These are phyloP conservation scores for Tenthredo notha DNA, from an alignment of 2,888 invertebrate species.

Conservation along the genomic window DNA sequence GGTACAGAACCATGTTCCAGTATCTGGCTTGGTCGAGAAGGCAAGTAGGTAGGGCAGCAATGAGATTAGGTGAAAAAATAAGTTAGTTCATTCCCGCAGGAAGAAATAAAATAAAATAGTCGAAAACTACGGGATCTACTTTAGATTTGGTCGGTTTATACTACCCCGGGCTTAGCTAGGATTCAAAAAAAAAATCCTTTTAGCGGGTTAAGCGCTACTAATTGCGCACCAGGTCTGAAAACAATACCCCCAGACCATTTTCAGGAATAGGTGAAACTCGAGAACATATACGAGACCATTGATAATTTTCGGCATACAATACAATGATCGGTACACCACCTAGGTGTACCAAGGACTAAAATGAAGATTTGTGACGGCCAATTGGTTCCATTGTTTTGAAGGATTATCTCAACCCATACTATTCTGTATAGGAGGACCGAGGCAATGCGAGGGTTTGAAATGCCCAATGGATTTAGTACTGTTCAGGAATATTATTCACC, in stretches of 20 bases:
- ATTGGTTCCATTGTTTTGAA: slow-evolving; percentile 63
- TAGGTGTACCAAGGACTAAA: slow-evolving; percentile 24
- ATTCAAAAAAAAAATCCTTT: background rate
- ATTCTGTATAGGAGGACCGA: background rate
- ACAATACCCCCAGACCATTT: slow-evolving; percentile 4
- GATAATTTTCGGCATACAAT: slow-evolving; percentile 26
- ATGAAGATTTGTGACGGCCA: slow-evolving; percentile 62
- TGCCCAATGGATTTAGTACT: slow-evolving; percentile 26
- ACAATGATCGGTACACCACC: background rate
- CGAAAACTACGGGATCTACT: background rate
- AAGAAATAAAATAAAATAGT: background rate
- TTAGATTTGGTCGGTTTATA: background rate
- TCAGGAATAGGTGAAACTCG: background rate
- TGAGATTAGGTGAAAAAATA: slow-evolving; percentile 37
- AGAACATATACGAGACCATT: background rate
- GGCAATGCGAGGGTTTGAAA: background rate
- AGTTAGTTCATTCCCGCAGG: background rate
- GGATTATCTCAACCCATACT: slow-evolving; percentile 47
- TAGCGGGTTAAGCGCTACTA: slow-evolving; percentile 7
- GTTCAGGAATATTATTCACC: slow-evolving; percentile 32
- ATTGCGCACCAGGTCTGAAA: background rate
- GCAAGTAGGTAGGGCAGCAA: background rate
- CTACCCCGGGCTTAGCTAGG: background rate
- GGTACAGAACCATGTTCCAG: slow-evolving; percentile 9
- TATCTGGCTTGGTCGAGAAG: background rate